Conservation (phyloP, 2,797 vertebrate genomes). For the Microhierax caerulescens region DNA sequence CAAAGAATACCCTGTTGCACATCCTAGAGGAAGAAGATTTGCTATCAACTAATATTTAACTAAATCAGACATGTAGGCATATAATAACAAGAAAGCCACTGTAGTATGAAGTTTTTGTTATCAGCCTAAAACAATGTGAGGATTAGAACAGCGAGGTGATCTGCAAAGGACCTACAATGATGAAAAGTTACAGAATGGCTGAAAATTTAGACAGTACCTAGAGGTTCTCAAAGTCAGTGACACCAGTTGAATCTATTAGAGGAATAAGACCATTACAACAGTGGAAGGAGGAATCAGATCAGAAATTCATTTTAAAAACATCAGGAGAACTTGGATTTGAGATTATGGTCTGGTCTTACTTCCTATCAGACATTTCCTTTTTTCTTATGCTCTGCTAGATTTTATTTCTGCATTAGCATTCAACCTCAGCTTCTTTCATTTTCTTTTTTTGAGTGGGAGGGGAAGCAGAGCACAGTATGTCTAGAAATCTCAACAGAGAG, state of each 20-base stretch:
- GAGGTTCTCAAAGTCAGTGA: neutral
- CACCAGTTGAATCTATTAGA: neutral
- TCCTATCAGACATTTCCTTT: neutral
- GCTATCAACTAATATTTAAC: neutral
- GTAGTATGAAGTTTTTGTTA: neutral
- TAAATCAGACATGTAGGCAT: neutral
- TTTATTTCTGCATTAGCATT: neutral
- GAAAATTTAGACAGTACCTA: neutral
- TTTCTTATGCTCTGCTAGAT: neutral
- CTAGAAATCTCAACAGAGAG: neutral
- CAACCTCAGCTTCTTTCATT: neutral
- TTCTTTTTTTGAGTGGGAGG: neutral
- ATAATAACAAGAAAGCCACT: neutral
- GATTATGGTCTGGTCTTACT: neutral
- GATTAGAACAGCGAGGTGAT: neutral
- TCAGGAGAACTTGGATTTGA: neutral
- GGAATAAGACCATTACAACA: neutral
- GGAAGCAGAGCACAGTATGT: neutral
- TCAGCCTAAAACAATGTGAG: neutral
- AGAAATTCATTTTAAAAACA: neutral
- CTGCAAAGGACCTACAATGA: neutral
- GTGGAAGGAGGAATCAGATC: neutral
- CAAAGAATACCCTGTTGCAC: neutral
- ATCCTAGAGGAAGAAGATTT: neutral
- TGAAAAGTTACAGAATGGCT: neutral